These are phyloP conservation scores for Blastobasis adustella DNA, from an alignment of 2,888 invertebrate genomes.

Conservation along the genomic window DNA sequence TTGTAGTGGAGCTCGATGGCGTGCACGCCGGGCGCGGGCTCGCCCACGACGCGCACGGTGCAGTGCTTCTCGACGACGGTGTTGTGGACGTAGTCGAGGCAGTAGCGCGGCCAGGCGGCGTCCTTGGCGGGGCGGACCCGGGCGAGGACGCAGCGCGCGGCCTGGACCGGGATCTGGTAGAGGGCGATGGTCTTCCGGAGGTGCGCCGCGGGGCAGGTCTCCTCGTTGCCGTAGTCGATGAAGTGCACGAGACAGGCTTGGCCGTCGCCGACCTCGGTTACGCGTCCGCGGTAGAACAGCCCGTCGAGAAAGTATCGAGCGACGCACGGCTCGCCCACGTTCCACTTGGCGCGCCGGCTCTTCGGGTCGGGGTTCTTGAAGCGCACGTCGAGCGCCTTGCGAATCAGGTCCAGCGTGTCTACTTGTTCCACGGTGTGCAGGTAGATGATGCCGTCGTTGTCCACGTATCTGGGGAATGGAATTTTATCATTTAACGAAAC, in stretches of 20 bases:
- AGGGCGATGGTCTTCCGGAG: slow-evolving; percentile 78
- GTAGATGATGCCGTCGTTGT: slow-evolving; percentile 62
- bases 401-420: slow-evolving; percentile 65
- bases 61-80: slow-evolving; percentile 75
- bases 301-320: slow-evolving; percentile 79
- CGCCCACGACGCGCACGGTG: slow-evolving; percentile 56
- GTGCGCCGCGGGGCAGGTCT: slow-evolving; percentile 71
- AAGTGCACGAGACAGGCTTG: slow-evolving; percentile 75
- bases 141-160: slow-evolving; percentile 74
- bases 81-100: slow-evolving; percentile 78
- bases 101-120: slow-evolving; percentile 60
- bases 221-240: slow-evolving; percentile 89
- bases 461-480: slow-evolving; percentile 40
- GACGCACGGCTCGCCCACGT: slow-evolving; percentile 79
- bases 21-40: slow-evolving; percentile 35
- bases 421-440: slow-evolving; percentile 45
- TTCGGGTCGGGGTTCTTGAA: slow-evolving; percentile 60
- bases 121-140: slow-evolving; percentile 35
- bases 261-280: slow-evolving; percentile 59
- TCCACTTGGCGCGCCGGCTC: slow-evolving; percentile 71
- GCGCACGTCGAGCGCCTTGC: slow-evolving; percentile 57
- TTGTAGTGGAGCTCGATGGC: slow-evolving; percentile 52
- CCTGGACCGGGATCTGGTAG: slow-evolving; percentile 79
- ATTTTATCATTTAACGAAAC: too few relatives aligned
- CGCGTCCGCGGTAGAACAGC: slow-evolving; percentile 81